Conservation (phyloP, 2,113 vertebrate species). For the Meriones unguiculatus region DNA sequence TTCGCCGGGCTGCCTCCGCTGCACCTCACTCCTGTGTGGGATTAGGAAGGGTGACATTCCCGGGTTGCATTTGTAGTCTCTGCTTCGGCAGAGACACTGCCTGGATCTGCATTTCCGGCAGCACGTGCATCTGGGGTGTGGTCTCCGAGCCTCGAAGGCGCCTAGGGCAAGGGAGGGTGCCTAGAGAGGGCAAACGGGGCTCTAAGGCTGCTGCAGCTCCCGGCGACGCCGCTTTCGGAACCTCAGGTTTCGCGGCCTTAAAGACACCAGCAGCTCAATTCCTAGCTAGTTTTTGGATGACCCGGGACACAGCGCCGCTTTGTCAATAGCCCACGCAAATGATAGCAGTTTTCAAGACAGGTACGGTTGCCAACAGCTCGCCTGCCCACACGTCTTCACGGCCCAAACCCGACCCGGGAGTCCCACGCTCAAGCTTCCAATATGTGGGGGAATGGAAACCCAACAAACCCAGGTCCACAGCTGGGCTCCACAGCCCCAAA, state of each 20-base stretch:
- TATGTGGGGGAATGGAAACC: background rate
- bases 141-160: fast-evolving
- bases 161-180: background rate
- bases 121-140: too few relatives aligned
- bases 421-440: background rate
- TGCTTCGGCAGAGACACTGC: background rate
- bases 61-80: too few relatives aligned
- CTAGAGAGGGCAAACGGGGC: fast-evolving
- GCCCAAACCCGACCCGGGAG: background rate
- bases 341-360: background rate
- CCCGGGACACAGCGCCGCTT: background rate
- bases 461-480: background rate
- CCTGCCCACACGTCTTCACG: background rate
- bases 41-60: background rate
- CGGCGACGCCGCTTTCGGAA: background rate
- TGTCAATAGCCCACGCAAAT: background rate
- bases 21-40: too few relatives aligned
- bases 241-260: background rate
- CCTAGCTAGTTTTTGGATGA: background rate
- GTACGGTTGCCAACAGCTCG: too few relatives aligned
- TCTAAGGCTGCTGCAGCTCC: background rate
- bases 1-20: too few relatives aligned
- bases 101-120: too few relatives aligned
- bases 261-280: background rate
- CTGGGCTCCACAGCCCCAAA: background rate